These are phyloP conservation scores for Psilanteris sp. DNA, from an alignment of 1,140 invertebrate genomes.

Conservation along the genomic window DNA sequence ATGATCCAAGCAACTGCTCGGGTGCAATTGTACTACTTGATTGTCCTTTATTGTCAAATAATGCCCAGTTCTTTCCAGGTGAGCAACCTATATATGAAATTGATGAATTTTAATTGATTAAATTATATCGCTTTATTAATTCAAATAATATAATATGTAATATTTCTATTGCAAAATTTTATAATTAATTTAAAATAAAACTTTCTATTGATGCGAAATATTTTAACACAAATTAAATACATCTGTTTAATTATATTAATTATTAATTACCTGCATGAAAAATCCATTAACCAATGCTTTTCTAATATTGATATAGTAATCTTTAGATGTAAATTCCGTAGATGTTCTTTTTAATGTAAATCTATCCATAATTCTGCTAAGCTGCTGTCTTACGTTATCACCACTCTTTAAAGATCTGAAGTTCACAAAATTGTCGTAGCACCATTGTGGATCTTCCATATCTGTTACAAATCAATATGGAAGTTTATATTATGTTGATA, in stretches of 20 bases:
- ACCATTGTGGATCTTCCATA: conserved; percentile 97
- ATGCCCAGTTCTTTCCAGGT: conserved; percentile 96
- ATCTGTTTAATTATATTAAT: too few species aligned
- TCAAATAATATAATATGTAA: too few species aligned
- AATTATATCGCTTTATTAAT: too few species aligned
- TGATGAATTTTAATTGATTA: too few species aligned
- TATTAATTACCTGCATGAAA: conserved; percentile 95
- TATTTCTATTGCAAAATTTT: too few species aligned
- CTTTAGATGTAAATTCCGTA: conserved; percentile 99
- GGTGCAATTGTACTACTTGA: conserved; percentile 98
- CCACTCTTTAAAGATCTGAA: conserved; percentile 97
- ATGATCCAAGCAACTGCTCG: conserved; percentile 98
- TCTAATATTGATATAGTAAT: conserved; percentile 99
- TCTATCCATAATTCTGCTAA: conserved; percentile 93
- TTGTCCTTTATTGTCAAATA: conserved; percentile 99
- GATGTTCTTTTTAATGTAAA: conserved; percentile 96
- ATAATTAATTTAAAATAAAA: too few species aligned
- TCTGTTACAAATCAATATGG: conserved; percentile 78
- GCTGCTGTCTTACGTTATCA: conserved; percentile 91
- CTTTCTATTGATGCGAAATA: too few species aligned
- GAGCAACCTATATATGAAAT: conserved; percentile 92
- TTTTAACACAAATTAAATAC: too few species aligned
- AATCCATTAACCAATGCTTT: conserved; percentile 99
- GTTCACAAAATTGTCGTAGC: conserved; percentile 99
- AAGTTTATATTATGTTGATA: too few species aligned